A percentile compares a stretch with the other conserved stretches of the same genome.
Evolutionary conservation across 2,888 invertebrate species (phyloP).

Genomic region (Orthosia gothica): DNA sequence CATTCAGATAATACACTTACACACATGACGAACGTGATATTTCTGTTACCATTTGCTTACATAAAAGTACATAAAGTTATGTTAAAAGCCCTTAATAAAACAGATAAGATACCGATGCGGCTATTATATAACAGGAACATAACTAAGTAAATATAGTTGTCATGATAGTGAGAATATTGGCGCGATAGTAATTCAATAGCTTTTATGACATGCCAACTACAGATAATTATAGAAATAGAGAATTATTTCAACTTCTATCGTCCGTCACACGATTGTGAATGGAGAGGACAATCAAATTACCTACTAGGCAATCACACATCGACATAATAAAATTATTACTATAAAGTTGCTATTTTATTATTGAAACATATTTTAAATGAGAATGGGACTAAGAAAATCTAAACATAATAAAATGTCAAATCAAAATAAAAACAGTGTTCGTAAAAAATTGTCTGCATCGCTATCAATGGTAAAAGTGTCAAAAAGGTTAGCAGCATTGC

Average conservation of each 20-base stretch:
- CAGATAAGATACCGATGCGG: not conserved
- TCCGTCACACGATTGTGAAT: slow-evolving; percentile 9
- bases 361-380: too few relatives aligned
- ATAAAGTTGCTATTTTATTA: not conserved
- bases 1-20: not conserved
- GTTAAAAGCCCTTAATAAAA: not conserved
- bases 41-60: slow-evolving; percentile 1
- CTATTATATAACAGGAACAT: slow-evolving; percentile 8
- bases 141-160: slow-evolving; percentile 16
- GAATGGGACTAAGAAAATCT: too few relatives aligned
- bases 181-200: slow-evolving; percentile 45
- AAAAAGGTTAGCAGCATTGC: not conserved
- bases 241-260: not conserved
- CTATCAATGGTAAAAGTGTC: not conserved
- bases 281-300: not conserved
- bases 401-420: too few relatives aligned
- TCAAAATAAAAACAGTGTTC: too few relatives aligned
- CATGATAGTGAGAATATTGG: slow-evolving; percentile 24
- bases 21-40: not conserved
- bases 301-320: too few relatives aligned
- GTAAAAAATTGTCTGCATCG: not conserved
- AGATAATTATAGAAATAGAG: slow-evolving; percentile 33
- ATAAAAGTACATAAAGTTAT: not conserved
- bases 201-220: slow-evolving; percentile 36
- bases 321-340: not conserved